phyloP scores from a whole-genome alignment of 2,888 invertebrate genomes.

The Harpagoxenus sublaevis region DNA sequence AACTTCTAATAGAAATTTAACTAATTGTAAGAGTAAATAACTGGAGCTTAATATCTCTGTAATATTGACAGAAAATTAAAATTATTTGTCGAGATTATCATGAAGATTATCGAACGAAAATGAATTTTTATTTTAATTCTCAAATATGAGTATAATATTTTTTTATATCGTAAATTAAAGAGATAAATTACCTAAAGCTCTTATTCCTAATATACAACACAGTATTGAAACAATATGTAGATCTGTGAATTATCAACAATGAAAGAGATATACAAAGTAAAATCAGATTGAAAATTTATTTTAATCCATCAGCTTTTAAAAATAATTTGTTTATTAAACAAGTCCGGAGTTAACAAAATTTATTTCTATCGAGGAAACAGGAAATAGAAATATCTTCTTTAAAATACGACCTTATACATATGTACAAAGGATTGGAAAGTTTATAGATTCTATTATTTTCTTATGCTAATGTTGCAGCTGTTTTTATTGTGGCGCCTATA shows the following conservation, averaged over 20 bases:
- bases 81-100: neutral
- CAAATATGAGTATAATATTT: neutral
- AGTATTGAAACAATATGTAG: neutral
- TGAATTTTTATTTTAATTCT: neutral
- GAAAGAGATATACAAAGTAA: neutral
- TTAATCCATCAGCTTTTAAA: neutral
- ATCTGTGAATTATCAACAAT: neutral
- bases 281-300: neutral
- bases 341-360: neutral
- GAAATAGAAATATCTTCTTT: neutral
- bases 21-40: neutral
- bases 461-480: neutral
- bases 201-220: neutral
- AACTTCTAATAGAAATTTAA: neutral
- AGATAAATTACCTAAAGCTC: neutral
- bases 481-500: neutral
- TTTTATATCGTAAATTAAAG: neutral
- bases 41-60: neutral
- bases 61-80: constrained; percentile 13
- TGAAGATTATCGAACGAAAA: too few species aligned
- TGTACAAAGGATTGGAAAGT: neutral
- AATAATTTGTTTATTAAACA: neutral
- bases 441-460: neutral
- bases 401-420: neutral
- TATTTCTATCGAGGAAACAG: neutral